Evolutionary conservation across 2,113 vertebrate species (phyloP).

Genomic region (Phyllostomus hastatus): DNA sequence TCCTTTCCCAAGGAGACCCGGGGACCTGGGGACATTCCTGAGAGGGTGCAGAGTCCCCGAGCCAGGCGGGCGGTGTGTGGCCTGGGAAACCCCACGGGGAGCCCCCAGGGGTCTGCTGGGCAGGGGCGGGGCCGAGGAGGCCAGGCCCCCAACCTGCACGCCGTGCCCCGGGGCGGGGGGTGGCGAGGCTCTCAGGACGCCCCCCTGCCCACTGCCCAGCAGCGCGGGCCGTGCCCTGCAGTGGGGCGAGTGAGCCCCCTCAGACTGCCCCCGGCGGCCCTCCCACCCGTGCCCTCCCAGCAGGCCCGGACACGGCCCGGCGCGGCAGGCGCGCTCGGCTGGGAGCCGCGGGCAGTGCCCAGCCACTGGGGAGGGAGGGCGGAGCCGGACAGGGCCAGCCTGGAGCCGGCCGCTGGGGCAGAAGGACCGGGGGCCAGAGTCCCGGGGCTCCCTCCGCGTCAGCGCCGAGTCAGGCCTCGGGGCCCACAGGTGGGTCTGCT

Average conservation of each 20-base stretch:
- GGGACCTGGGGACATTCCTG: not conserved
- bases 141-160: accelerated
- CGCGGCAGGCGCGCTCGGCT: accelerated
- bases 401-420: too few species aligned
- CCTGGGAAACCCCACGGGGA: not conserved
- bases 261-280: not conserved
- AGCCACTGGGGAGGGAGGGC: not conserved
- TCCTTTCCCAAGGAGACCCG: not conserved
- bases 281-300: not conserved
- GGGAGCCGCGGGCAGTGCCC: accelerated
- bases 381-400: not conserved
- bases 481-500: not conserved
- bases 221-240: accelerated
- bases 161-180: too few species aligned
- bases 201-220: accelerated
- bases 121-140: accelerated
- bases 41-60: not conserved
- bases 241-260: not conserved
- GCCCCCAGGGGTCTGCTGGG: not conserved
- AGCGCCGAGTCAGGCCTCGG: not conserved
- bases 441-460: not conserved
- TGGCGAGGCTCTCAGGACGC: accelerated
- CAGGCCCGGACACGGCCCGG: not conserved
- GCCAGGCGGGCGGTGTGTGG: not conserved
- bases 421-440: accelerated